Base-by-base conservation (phyloP, 2,888 invertebrate genomes). In the Salticus scenicus region DNA sequence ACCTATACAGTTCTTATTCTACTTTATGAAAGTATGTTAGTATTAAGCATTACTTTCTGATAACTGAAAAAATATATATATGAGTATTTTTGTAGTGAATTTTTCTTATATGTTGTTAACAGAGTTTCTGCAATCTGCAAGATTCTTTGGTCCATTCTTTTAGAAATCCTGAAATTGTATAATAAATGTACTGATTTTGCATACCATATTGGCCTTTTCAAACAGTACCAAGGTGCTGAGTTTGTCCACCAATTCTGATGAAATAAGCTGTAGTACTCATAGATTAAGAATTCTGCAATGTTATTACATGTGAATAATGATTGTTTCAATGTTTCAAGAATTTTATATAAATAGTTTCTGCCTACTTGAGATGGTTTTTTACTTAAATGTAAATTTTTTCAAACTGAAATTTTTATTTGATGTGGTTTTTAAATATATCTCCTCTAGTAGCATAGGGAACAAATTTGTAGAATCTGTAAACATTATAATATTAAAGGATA, bases 311-410 rank as follows among this genome's bases (percentile, higher is more conserved):
- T 83, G 83, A 77, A 82, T 75, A 76, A 28, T 64, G 77, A 28
- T 82, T 83, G 83, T 83, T 77, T 83, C 66, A 71, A 72, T 72
- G 76, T 83, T 83, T 77, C 76, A 77, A 72, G 83, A 64, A n/a
- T 83, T 83, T 83, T 83, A 83, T 83, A 83, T 83, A 67, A 83
- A 72, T 83, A 83, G 83, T 72, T 67, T 83, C 83, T 77, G 72
- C 77, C 83, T 83, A 77, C 42, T 83, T 76, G 66, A 77, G 67
- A 67, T 72, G 71, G 72, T 66, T 83, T 83, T 83, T 83, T 83
- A 83, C 83, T 83, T 83, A 83, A 82, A 64, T 83, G 83, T 83
- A 83, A 76, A 83, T 72, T 83, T n/a, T 83, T 83, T 74, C 72
- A 63, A 77, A 83, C 66, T 67, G 76, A 70, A 76, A 66, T 76